Conservation (phyloP, 2,797 vertebrate genomes). For the Eidolon dupreanum region DNA sequence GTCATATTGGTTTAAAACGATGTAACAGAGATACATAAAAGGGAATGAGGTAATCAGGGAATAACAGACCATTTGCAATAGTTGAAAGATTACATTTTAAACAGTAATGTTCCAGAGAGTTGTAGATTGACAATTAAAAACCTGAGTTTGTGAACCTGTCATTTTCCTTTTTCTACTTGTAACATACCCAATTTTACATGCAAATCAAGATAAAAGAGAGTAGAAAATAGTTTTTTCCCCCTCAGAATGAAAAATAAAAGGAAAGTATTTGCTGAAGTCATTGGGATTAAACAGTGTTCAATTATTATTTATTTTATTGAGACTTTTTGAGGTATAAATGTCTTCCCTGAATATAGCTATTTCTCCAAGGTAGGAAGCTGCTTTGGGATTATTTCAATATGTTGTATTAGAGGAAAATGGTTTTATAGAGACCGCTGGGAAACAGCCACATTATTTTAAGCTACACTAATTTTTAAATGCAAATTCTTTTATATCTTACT, state of each 20-base stretch:
- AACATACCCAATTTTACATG: not conserved
- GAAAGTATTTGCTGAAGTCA: not conserved
- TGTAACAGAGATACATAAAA: not conserved
- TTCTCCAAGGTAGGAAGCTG: not conserved
- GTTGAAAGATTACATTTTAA: not conserved
- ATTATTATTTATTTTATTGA: not conserved
- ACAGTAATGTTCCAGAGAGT: not conserved
- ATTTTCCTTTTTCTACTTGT: not conserved
- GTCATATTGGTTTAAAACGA: not conserved
- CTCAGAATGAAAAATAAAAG: conserved; percentile 18
- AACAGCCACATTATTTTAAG: not conserved
- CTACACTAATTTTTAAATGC: not conserved
- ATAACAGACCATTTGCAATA: not conserved
- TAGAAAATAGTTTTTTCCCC: not conserved
- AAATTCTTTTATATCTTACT: not conserved
- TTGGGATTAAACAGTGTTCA: not conserved
- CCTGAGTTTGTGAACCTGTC: not conserved
- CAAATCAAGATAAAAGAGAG: not conserved
- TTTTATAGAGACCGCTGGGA: not conserved
- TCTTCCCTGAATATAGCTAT: not conserved
- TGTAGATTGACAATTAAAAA: not conserved
- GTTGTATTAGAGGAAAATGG: not conserved
- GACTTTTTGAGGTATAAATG: not conserved
- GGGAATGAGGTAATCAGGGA: not conserved
- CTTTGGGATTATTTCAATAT: not conserved